Base-by-base conservation (phyloP, 2,888 invertebrate genomes). In the Troides aeacus region DNA sequence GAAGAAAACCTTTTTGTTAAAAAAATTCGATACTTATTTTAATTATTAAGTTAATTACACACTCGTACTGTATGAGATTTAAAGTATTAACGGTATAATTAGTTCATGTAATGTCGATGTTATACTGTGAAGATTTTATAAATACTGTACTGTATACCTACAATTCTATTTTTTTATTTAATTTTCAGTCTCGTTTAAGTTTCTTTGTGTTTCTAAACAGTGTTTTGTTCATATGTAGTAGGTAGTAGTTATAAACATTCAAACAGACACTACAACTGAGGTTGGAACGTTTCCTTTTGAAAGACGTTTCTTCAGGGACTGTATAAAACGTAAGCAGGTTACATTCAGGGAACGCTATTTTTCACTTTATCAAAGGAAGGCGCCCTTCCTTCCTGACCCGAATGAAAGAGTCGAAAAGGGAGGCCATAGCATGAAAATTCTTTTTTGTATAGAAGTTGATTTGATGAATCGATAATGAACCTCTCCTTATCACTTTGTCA, bases 361-460 rank as follows among this genome's bases (percentile, higher is more conserved):
- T 89, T 90, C 88, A 88, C 83, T 86, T 87, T 89, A 89, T 92
- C 89, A 90, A 90, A 90, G 84, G 86, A 84, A 84, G 85, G 81
- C 84, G 78, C 82, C 86, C 84, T 87, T 87, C 85, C 88, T 88
- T 88, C 87, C 89, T 84, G 84, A 79, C 74, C 78, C 77, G 82
- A 83, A 81, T 84, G 85, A 85, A 89, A 86, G 83, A 84, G 86
- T 84, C 84, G 81, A 87, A 85, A 85, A 82, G 85, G 87, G 86
- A 84, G 53, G 83, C 83, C 30, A 80, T 75, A 82, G 81, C 79
- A 83, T 86, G 67, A 67, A 68, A 85, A 85, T 88, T 85, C 80
- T 85, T 83, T 85, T 66, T 66, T 60, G 36, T 81, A 78, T 81
- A 76, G 81, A 79, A 78, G 79, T 77, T 76, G 77, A 83, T 83